Evolutionary conservation across 2,888 invertebrate species (phyloP).

Genomic region (Sclerodermus sp.): DNA sequence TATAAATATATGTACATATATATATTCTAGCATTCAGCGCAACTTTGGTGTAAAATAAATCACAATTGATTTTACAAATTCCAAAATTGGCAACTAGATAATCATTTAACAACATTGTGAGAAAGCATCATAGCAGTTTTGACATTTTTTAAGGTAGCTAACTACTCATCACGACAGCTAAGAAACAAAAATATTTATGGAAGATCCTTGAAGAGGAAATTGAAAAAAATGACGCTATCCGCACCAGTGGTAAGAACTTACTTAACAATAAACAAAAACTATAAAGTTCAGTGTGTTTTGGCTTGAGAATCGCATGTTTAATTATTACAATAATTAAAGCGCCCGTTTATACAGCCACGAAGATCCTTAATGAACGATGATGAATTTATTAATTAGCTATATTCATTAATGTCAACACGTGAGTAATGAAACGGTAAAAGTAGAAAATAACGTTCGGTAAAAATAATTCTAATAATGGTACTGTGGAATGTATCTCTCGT

Average conservation of each 20-base stretch:
- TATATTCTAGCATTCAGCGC: conserved; percentile 28
- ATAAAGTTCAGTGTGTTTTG: conserved; percentile 15
- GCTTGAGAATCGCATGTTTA: neutral
- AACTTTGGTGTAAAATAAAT: conserved; percentile 52
- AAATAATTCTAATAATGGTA: conserved; percentile 4
- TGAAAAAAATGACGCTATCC: conserved; percentile 28
- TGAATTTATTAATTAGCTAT: conserved; percentile 14
- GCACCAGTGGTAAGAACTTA: conserved; percentile 16
- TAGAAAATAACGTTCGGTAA: conserved; percentile 9
- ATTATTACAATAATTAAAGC: conserved; percentile 14
- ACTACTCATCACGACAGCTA: conserved; percentile 27
- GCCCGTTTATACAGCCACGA: conserved; percentile 7
- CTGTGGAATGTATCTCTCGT: conserved; percentile 31
- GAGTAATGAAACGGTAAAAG: conserved; percentile 10
- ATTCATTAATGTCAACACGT: conserved; percentile 11
- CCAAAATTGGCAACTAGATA: conserved; percentile 38
- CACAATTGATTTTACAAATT: conserved; percentile 41
- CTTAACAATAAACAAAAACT: conserved; percentile 9
- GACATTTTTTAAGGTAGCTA: no score
- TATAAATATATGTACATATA: conserved; percentile 25
- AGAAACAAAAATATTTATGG: conserved; percentile 12
- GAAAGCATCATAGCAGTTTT: no score
- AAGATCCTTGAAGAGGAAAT: conserved; percentile 10
- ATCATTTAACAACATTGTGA: no score
- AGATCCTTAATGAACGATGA: no score